Evolutionary conservation across 2,888 invertebrate species (phyloP), one percentile per base, ranked within the genome.

Genomic region (Latrodectus elegans): DNA sequence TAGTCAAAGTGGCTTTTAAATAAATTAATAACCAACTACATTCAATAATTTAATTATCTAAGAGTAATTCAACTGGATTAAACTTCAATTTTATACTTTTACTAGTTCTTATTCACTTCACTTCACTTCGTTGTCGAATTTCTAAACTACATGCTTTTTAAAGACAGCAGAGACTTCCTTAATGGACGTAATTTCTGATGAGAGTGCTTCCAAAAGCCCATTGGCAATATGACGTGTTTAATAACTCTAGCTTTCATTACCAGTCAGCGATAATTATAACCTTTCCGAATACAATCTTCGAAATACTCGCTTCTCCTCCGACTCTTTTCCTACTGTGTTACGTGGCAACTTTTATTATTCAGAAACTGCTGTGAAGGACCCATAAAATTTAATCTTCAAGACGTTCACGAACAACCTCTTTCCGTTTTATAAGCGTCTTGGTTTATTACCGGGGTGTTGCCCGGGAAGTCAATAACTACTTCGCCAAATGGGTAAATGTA

Each of bases 341-440:
- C 22, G 8, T 52, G 73, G 52, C 51, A 49, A 6, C 75, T 82
- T 82, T 82, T 82, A 82, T 82, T 81, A 81, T 81, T 81, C 81
- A 81, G 73, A 67, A 81, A 75, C 75, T 75, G 55, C 82, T 55
- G 53, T 75, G 74, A 17, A 55, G 68, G 68, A 75, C 52, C 82
- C 75, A 75, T 82, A 82, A 82, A 82, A 76, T 82, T 82, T 82
- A 82, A 82, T 82, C 82, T 82, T 17, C 70, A 68, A 70, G 70
- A 68, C 53, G 74, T 65, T 68, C n/a, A 51, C 14, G 81, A 74
- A 81, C 81, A 81, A 73, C 72, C 14, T 67, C 73, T 67, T 49
- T 67, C 70, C 70, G 49, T 71, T 79, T 26, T 55, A 52, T n/a
- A 17, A 14, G 55, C 26, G n/a, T 65, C 52, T 60, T 60, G n/a